Evolutionary conservation across 2,888 invertebrate genomes (phyloP).

Genomic region (Rhagophthalmus giganteus): DNA sequence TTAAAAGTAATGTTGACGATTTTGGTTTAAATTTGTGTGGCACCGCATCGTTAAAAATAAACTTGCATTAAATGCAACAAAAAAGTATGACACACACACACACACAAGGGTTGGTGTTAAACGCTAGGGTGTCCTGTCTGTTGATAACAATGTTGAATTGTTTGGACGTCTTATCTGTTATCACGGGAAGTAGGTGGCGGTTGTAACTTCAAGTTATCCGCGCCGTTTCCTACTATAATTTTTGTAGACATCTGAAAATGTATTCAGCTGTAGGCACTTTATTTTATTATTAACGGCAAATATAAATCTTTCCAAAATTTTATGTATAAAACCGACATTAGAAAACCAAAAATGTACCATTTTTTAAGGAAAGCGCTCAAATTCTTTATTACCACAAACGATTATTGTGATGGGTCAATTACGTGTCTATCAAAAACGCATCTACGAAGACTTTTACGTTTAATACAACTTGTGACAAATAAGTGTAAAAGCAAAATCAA

Average conservation of each 20-base stretch:
- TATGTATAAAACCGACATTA: too few species aligned
- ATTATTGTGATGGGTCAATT: background rate
- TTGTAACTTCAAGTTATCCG: conserved; percentile 21
- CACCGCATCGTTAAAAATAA: background rate
- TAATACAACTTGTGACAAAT: conserved; percentile 26
- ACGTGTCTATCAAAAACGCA: conserved; percentile 25
- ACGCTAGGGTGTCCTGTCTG: conserved; percentile 15
- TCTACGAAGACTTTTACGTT: conserved; percentile 5
- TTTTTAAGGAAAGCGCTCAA: too few species aligned
- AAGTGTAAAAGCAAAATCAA: conserved; percentile 19
- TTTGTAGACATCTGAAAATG: conserved; percentile 1
- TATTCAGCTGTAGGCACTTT: conserved; percentile 11
- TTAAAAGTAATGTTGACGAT: background rate
- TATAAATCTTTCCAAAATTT: too few species aligned
- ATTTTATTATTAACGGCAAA: too few species aligned
- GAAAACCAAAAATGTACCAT: too few species aligned
- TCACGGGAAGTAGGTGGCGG: conserved; percentile 30
- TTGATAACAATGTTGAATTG: conserved; percentile 26
- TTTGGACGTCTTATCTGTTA: conserved; percentile 28
- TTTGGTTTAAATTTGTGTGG: too few species aligned
- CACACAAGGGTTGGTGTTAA: conserved; percentile 24
- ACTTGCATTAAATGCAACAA: background rate
- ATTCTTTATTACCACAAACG: background rate
- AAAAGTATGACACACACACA: background rate
- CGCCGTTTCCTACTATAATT: conserved; percentile 17